Evolutionary conservation across 2,797 vertebrate genomes (phyloP), one percentile per base, ranked within the genome.

Genomic region (Cirrhinus mrigala): DNA sequence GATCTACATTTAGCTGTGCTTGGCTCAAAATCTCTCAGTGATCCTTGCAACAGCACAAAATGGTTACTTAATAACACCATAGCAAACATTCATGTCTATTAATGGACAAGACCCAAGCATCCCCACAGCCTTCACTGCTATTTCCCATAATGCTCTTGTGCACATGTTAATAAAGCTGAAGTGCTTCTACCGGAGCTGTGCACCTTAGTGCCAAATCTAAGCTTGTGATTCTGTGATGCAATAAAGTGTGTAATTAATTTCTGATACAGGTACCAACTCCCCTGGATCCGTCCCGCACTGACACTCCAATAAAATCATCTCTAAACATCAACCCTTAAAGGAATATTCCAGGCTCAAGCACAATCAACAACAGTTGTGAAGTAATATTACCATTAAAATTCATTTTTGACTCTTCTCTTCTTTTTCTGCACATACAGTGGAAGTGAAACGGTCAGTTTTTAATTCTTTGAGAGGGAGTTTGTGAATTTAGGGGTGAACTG

Each of bases 231-330:
- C 78, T 81, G 54, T 77, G 79, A 85, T 85, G 78, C 82, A 85
- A 87, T 87, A 85, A 87, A 85, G 86, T 87, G 82, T 87, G 78
- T 85, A 77, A 87, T 87, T 87, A 85, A 87, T 87, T 85, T 87
- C 71, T 85, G 79, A 85, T 68, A 70, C 83, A 85, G 83, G 82
- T 73, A 85, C 54, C 71, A 82, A 78, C 81, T 82, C 73, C 73
- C 56, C 33, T 14, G 24, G 40, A 77, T 85, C 29, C n/a, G 60
- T 81, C 71, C 50, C 44, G 20, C n/a, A n/a, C 68, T 79, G 37
- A 56, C 70, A 68, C 82, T 24, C 14, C 69, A 75, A 22, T 56
- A 54, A 68, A 29, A 52, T 54, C 50, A 81, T 79, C 69, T 27
- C 80, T 81, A 87, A 85, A 84, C 70, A 84, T 78, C 82, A 60